Conservation (phyloP, 2,888 invertebrate genomes). For the Andrena bicolor region DNA sequence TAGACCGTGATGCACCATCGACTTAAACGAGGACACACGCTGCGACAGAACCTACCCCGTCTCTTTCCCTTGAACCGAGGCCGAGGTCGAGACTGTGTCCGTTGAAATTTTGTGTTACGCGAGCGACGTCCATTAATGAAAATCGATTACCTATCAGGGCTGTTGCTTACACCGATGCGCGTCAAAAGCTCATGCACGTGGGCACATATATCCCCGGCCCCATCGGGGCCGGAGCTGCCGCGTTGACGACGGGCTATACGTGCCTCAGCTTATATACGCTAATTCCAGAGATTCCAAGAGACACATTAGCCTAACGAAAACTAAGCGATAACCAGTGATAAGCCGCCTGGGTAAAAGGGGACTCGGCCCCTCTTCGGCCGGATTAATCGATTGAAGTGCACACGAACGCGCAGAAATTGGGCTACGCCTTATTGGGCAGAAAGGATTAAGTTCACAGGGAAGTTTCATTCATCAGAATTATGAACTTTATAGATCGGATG, state of each 20-base stretch:
- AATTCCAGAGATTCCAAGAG: slow-evolving; percentile 64
- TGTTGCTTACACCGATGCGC: slow-evolving; percentile 66
- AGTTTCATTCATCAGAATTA: neutral
- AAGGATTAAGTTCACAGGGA: neutral
- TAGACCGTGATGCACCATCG: slow-evolving; percentile 51
- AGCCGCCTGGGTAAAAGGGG: slow-evolving; percentile 15
- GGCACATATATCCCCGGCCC: slow-evolving; percentile 47
- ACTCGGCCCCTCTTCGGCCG: slow-evolving; percentile 10
- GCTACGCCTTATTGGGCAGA: neutral
- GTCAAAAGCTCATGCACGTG: slow-evolving; percentile 73
- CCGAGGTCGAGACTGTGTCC: slow-evolving; percentile 69
- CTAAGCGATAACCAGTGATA: slow-evolving; percentile 44
- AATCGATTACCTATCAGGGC: slow-evolving; percentile 79
- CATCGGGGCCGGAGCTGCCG: slow-evolving; percentile 33
- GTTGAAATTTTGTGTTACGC: slow-evolving; percentile 75
- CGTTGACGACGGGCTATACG: slow-evolving; percentile 54
- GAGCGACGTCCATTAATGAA: slow-evolving; percentile 79
- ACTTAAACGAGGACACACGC: slow-evolving; percentile 63
- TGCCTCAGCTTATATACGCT: slow-evolving; percentile 61
- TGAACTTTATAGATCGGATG: too few relatives aligned
- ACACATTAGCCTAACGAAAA: slow-evolving; percentile 67
- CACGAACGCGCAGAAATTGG: slow-evolving; percentile 4
- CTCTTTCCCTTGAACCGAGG: slow-evolving; percentile 52
- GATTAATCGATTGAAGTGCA: slow-evolving; percentile 39
- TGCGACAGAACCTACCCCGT: slow-evolving; percentile 56